These are phyloP conservation scores for Catharus fuscescens DNA, from an alignment of 2,113 vertebrate genomes.

Conservation along the genomic window DNA sequence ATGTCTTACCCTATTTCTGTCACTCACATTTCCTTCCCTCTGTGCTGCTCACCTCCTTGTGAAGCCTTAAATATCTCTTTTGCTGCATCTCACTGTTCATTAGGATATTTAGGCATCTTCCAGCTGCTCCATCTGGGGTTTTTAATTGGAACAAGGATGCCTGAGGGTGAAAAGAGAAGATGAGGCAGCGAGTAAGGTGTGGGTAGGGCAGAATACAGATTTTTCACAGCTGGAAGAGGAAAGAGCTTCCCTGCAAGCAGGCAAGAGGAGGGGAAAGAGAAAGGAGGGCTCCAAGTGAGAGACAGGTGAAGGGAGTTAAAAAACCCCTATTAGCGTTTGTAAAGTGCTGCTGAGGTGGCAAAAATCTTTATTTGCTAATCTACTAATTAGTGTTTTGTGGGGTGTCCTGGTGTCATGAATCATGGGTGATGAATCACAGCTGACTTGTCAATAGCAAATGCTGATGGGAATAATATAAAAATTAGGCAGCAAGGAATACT, in stretches of 20 bases:
- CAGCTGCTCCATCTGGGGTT: constrained; percentile 8
- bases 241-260: not conserved
- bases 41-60: not conserved
- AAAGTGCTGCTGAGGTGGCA: not conserved
- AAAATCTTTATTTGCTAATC: not conserved
- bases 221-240: not conserved
- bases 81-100: not conserved
- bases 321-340: not conserved
- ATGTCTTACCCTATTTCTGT: not conserved
- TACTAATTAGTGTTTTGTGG: not conserved
- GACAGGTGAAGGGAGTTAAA: not conserved
- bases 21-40: not conserved
- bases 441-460: not conserved
- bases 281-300: not conserved
- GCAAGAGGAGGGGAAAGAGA: not conserved
- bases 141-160: constrained; percentile 25
- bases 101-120: constrained; percentile 2
- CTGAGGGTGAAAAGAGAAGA: not conserved
- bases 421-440: not conserved
- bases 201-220: not conserved
- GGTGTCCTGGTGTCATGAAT: not conserved
- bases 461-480: not conserved
- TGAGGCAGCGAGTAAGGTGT: not conserved
- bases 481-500: not conserved
- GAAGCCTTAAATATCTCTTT: not conserved